These are phyloP conservation scores for Bhutanitis thaidina DNA, from an alignment of 2,888 invertebrate species.

Conservation along the genomic window DNA sequence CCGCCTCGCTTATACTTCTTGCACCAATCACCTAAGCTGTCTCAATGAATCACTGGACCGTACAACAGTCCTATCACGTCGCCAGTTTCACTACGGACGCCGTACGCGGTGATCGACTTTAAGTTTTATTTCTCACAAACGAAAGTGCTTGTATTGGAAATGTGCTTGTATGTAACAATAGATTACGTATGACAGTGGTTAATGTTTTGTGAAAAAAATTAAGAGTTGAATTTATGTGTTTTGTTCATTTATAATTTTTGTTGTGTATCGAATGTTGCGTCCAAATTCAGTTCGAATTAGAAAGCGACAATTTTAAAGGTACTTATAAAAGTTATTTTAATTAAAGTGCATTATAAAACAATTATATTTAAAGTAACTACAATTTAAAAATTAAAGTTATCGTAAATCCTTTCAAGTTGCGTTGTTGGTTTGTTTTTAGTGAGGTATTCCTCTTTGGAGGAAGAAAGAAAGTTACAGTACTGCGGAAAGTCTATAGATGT, in stretches of 20 bases:
- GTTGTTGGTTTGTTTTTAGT: too few relatives aligned
- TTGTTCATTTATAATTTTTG: background rate
- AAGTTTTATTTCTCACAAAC: background rate
- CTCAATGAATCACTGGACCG: conserved; percentile 30
- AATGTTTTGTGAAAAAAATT: background rate
- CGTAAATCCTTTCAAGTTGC: too few relatives aligned
- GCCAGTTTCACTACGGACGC: conserved; percentile 29
- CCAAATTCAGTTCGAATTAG: background rate
- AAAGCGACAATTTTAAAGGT: conserved; percentile 6
- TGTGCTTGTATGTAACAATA: background rate
- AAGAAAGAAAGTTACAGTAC: too few relatives aligned
- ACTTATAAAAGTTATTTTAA: background rate
- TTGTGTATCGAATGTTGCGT: background rate
- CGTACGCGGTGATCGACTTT: background rate
- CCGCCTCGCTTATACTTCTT: conserved; percentile 14
- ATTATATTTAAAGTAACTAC: too few relatives aligned
- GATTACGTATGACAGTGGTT: background rate
- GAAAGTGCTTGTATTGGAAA: background rate
- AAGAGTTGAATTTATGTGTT: background rate
- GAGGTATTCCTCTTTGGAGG: too few relatives aligned
- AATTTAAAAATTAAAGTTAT: too few relatives aligned
- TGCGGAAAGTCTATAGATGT: too few relatives aligned
- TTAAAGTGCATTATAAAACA: too few relatives aligned
- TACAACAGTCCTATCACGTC: conserved; percentile 25
- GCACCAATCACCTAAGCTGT: conserved; percentile 20